Evolutionary conservation across 64 coral and sea anemone genomes (phyloP).

Genomic region (Dendronephthya gigantea): DNA sequence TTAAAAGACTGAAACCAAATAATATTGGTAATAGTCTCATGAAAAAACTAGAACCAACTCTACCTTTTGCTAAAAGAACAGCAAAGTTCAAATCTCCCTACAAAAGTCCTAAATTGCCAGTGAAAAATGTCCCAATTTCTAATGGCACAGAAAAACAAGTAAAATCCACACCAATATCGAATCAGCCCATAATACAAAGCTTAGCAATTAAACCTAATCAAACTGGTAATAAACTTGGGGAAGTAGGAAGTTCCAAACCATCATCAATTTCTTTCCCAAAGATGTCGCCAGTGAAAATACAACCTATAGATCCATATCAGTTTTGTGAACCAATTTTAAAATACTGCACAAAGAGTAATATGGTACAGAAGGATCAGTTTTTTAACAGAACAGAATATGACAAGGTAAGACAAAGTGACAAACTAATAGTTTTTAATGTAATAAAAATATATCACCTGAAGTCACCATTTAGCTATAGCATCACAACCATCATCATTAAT

Average conservation of each 20-base stretch:
- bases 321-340: background rate
- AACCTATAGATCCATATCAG: background rate
- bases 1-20: background rate
- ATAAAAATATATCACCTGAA: too few species aligned
- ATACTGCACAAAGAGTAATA: background rate
- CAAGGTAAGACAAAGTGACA: background rate
- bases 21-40: background rate
- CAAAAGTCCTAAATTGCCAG: background rate
- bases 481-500: too few species aligned
- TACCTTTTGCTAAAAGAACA: background rate
- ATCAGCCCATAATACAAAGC: background rate
- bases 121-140: background rate
- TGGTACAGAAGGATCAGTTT: background rate
- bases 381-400: background rate
- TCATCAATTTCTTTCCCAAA: background rate
- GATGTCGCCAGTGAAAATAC: background rate
- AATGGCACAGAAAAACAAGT: too few species aligned
- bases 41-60: background rate
- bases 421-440: too few species aligned
- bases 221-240: background rate
- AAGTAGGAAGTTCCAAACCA: background rate
- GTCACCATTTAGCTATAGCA: too few species aligned
- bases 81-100: background rate
- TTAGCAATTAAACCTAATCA: background rate
- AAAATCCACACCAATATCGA: background rate